phyloP scores from a whole-genome alignment of 1,140 invertebrate species.

The Meteorus sp. region DNA sequence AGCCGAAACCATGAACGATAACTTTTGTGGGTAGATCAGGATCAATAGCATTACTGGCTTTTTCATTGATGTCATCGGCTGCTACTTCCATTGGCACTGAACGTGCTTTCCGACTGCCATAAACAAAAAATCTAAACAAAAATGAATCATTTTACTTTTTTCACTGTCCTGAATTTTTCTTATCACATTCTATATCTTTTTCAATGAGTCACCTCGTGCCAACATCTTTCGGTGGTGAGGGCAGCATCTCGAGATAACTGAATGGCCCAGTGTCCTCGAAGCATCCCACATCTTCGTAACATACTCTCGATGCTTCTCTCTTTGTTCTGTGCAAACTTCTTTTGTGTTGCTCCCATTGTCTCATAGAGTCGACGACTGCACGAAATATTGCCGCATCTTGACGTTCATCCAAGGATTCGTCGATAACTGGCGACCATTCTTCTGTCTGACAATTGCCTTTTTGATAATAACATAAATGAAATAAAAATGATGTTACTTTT shows the following conservation, averaged over 20 bases:
- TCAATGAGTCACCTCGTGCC: conserved; percentile 67
- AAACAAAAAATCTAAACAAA: conserved; percentile 49
- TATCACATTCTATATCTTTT: too few species aligned
- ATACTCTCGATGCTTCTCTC: conserved; percentile 74
- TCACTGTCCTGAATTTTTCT: too few species aligned
- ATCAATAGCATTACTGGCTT: conserved; percentile 56
- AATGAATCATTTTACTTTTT: conserved; percentile 1
- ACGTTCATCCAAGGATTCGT: conserved; percentile 60
- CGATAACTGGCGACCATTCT: conserved; percentile 46
- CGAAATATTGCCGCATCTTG: conserved; percentile 62
- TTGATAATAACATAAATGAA: conserved; percentile 26
- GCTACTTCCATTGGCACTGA: conserved; percentile 55
- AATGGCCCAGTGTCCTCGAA: conserved; percentile 91
- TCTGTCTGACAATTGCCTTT: conserved; percentile 43
- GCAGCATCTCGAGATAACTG: conserved; percentile 87
- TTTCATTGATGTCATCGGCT: conserved; percentile 53
- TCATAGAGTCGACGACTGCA: conserved; percentile 63
- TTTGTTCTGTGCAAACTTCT: conserved; percentile 54
- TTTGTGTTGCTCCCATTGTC: conserved; percentile 56
- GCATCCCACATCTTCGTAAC: conserved; percentile 91
- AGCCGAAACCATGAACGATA: conserved; percentile 93
- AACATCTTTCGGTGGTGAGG: conserved; percentile 84
- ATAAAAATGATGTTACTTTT: conserved; percentile 1
- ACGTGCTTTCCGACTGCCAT: conserved; percentile 53
- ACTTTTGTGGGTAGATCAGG: conserved; percentile 76